Evolutionary conservation across 2,888 invertebrate species (phyloP).

Genomic region (Pyrochroa serraticornis): DNA sequence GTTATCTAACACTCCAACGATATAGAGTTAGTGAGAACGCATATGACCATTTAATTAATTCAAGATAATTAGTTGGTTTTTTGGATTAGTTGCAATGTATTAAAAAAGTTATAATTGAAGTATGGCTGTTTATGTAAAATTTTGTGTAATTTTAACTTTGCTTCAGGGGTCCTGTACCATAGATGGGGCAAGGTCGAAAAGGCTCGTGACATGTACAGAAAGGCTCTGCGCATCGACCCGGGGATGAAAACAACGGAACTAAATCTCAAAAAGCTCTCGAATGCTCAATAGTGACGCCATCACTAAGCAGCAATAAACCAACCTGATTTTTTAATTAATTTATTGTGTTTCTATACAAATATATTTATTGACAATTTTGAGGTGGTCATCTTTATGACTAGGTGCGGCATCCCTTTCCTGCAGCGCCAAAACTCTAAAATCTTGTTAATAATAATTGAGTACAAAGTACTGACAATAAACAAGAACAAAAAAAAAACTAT

Average conservation of each 20-base stretch:
- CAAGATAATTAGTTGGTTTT: too few relatives aligned
- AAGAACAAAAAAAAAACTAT: slow-evolving; percentile 4
- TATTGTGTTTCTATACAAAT: slow-evolving; percentile 43
- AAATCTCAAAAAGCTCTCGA: slow-evolving; percentile 66
- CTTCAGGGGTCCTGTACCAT: slow-evolving; percentile 87
- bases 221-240: slow-evolving; percentile 77
- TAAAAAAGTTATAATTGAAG: too few relatives aligned
- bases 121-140: not conserved
- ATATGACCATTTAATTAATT: too few relatives aligned
- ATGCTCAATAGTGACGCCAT: slow-evolving; percentile 26
- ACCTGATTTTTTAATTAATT: slow-evolving; percentile 29
- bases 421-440: not conserved
- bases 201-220: slow-evolving; percentile 77
- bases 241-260: slow-evolving; percentile 69
- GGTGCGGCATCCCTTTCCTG: slow-evolving; percentile 12
- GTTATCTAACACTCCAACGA: too few relatives aligned
- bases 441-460: slow-evolving; percentile 3
- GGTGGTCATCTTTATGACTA: slow-evolving; percentile 26
- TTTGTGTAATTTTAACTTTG: slow-evolving; percentile 16
- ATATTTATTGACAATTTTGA: slow-evolving; percentile 41
- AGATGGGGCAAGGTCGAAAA: slow-evolving; percentile 80
- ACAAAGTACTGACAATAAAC: slow-evolving; percentile 12
- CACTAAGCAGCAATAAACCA: slow-evolving; percentile 24
- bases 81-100: too few relatives aligned
- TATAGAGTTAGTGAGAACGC: too few relatives aligned